Conservation (phyloP, 2,888 invertebrate species). For the Lepeophtheirus nordmannii region DNA sequence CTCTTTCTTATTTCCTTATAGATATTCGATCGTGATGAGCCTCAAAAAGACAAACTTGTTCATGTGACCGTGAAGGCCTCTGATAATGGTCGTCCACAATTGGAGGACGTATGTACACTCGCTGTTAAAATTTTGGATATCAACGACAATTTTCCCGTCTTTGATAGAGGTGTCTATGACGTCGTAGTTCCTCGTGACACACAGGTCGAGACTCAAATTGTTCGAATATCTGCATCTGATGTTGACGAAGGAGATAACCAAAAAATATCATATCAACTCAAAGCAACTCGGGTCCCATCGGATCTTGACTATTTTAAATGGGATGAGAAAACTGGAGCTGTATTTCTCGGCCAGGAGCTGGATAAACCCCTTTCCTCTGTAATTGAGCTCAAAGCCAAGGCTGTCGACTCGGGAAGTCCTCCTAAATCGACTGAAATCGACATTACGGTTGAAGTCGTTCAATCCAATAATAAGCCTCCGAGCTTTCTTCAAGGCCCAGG, state of each 20-base stretch:
- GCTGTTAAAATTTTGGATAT: slow-evolving; percentile 76
- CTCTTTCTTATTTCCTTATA: slow-evolving; percentile 31
- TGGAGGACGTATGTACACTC: slow-evolving; percentile 69
- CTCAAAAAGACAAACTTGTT: slow-evolving; percentile 56
- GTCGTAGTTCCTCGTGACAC: slow-evolving; percentile 41
- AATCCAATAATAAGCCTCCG: slow-evolving; percentile 70
- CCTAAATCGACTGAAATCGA: slow-evolving; percentile 53
- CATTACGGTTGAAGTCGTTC: slow-evolving; percentile 66
- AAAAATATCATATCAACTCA: slow-evolving; percentile 51
- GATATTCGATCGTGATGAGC: slow-evolving; percentile 77
- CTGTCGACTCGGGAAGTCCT: slow-evolving; percentile 55
- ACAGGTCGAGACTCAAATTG: slow-evolving; percentile 53
- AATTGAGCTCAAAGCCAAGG: slow-evolving; percentile 55
- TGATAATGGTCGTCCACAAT: slow-evolving; percentile 73
- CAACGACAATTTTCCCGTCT: slow-evolving; percentile 73
- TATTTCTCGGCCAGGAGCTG: slow-evolving; percentile 48
- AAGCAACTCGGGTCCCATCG: slow-evolving; percentile 30
- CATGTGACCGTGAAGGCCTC: slow-evolving; percentile 78
- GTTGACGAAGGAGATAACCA: slow-evolving; percentile 87
- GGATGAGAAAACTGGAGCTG: slow-evolving; percentile 64
- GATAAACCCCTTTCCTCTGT: slow-evolving; percentile 41
- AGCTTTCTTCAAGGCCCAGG: slow-evolving; percentile 45
- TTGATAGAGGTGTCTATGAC: slow-evolving; percentile 53
- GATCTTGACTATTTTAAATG: slow-evolving; percentile 57
- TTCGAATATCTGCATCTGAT: slow-evolving; percentile 83